Evolutionary conservation across 2,888 invertebrate genomes (phyloP), one percentile per base, ranked within the genome.

Genomic region (Cenopis cana): DNA sequence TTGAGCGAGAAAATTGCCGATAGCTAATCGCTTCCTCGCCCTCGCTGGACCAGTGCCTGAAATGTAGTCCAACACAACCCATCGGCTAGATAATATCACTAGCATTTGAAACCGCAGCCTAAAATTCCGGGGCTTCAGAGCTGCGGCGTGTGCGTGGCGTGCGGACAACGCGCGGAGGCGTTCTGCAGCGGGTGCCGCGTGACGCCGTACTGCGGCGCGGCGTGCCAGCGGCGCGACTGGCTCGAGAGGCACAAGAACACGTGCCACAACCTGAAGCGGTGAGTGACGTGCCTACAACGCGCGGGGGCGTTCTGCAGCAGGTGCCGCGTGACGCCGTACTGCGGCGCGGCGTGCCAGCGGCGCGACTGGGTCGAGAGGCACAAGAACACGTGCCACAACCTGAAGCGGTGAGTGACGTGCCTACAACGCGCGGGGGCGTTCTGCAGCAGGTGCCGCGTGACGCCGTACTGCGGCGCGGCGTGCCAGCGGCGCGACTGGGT

Each of bases 251-350:
- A 91, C 56, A 76, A 73, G 46, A 70, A 79, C 10, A 87, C 89
- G 2, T 91, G 90, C 74, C 90, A 90, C 56, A 91, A 91, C 68
- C 78, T 90, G 0, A 84, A 84, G 1, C 78, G 86, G 90, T 89
- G 17, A 85, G 84, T 78, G n/a, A 20, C 11, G n/a, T 41, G 14
- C 82, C 86, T 84, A 36, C 68, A 64, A 4, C 56, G 64, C 0
- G 86, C 90, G 0, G 85, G 85, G 62, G 14, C 78, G 54, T 88
- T 73, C 84, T 93, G 92, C 79, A 78, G 83, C 0, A 79, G 85
- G 0, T 93, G 92, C 77, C 85, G 82, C 20, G 77, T 90, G 64
- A 86, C 90, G 54, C 91, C 91, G 0, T 92, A 91, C 85, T 92
- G 92, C 81, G 79, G 84, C 49, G 29, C 66, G 61, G 55, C 36